Conservation (phyloP, 2,113 vertebrate genomes). For the Aleadryas rufinucha region DNA sequence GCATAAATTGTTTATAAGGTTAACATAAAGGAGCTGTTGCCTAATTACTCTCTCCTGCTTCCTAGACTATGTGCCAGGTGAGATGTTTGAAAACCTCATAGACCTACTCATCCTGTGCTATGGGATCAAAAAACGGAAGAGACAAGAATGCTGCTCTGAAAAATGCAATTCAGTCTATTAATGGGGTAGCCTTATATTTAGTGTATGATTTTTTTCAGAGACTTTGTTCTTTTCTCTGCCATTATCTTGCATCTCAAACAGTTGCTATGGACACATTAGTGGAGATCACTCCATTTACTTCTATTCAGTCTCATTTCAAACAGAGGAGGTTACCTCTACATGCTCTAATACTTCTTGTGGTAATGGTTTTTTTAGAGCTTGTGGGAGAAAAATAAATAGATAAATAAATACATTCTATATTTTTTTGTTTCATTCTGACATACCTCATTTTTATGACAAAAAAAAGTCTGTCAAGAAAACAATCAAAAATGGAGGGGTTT, state of each 20-base stretch:
- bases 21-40: not conserved
- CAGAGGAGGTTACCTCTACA: not conserved
- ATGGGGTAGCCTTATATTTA: not conserved
- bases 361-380: not conserved
- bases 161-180: not conserved
- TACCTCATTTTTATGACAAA: not conserved
- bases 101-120: not conserved
- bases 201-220: rapidly evolving
- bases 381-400: not conserved
- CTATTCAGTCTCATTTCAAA: not conserved
- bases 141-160: not conserved
- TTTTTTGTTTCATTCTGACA: not conserved
- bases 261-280: not conserved
- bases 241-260: not conserved
- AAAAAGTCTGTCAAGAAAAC: not conserved
- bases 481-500: not conserved
- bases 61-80: not conserved
- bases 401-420: not conserved
- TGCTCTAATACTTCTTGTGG: not conserved
- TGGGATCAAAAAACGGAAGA: not conserved
- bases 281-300: not conserved
- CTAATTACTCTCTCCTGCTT: not conserved
- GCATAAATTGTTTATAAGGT: not conserved
- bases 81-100: not conserved
- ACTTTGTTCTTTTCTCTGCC: not conserved